Evolutionary conservation across 2,888 invertebrate genomes (phyloP), one percentile per base, ranked within the genome.

Genomic region (Entomobrya proxima): DNA sequence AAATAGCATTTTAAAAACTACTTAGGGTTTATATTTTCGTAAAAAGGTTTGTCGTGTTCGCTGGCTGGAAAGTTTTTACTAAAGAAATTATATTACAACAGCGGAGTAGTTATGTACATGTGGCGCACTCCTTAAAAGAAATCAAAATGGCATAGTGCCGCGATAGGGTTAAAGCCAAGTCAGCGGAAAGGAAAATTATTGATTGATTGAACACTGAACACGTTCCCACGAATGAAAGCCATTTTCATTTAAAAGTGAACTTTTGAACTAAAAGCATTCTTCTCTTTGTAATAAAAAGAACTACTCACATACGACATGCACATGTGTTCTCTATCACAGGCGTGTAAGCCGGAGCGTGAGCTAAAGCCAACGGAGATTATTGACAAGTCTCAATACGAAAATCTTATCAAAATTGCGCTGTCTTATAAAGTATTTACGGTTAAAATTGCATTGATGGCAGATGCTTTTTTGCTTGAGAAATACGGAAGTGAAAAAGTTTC

Each of bases 151-250:
- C 27, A 44, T 15, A 50, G 15, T 67, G 67, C 24, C n/a, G n/a
- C n/a, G n/a, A n/a, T n/a, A n/a, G 27, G 27, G 24, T 21, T 21
- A 5, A 40, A 44, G 40, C 27, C 72, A 24, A 47, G 27, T 40
- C 37, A 32, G 47, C 3, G 6, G 15, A 15, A 72, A 6, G n/a
- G n/a, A n/a, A 27, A n/a, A 47, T 27, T 72, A 47, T 47, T 72
- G 72, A 72, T 72, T 44, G 47, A 47, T 72, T 30, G 47, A 47
- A 47, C 72, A 55, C 15, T 61, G 58, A 74, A 50, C 82, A 82
- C 82, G 64, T 75, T 82, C 82, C 75, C 82, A 82, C 74, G 75
- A 75, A 47, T 40, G 15, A 80, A 69, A 40, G n/a, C 13, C 37
- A 18, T 40, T 67, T 67, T 67, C 40, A 47, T 64, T 64, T 64